phyloP scores from a whole-genome alignment of 1,140 invertebrate species.

The Chrysopa pallens region DNA sequence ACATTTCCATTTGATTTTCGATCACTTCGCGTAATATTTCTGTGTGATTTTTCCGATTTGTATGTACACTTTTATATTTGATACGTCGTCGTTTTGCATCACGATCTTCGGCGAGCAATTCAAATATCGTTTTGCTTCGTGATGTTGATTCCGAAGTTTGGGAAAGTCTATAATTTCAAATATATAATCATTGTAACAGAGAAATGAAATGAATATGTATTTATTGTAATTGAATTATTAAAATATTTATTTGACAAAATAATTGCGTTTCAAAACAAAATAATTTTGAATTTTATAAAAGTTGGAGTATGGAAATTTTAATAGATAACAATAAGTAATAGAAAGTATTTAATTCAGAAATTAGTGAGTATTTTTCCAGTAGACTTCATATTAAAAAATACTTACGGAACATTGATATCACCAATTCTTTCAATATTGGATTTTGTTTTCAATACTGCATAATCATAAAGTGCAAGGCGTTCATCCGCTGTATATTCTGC shows the following conservation, averaged over 20 bases:
- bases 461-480: conserved; percentile 27
- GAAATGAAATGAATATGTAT: background rate
- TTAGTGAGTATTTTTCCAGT: too few species aligned
- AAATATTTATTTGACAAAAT: background rate
- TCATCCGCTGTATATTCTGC: conserved; percentile 31
- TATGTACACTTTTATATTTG: conserved; percentile 41
- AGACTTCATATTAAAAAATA: too few species aligned
- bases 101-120: conserved; percentile 34
- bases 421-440: background rate
- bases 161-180: background rate
- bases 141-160: background rate
- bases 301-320: too few species aligned
- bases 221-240: background rate
- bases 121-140: conserved; percentile 18
- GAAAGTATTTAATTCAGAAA: too few species aligned
- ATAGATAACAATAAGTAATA: too few species aligned
- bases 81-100: conserved; percentile 40
- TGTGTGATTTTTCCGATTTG: conserved; percentile 38
- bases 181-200: too few species aligned
- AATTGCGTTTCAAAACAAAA: background rate
- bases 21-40: conserved; percentile 44
- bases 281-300: background rate
- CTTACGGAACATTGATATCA: background rate
- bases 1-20: conserved; percentile 27
- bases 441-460: conserved; percentile 14